These are phyloP conservation scores for Calephelis virginiensis DNA, from an alignment of 1,140 invertebrate species.

Conservation along the genomic window DNA sequence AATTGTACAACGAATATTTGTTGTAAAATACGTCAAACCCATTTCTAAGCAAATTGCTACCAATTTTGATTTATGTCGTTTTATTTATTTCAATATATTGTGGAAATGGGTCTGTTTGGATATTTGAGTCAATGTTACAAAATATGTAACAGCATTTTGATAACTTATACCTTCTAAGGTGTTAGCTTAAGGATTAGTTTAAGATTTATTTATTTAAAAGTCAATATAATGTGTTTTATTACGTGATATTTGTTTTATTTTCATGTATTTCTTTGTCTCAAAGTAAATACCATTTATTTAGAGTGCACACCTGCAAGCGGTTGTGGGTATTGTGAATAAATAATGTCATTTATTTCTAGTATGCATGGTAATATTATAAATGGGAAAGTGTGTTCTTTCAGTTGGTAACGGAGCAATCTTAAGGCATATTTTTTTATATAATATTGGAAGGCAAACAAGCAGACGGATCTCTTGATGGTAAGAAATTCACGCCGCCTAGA, in stretches of 20 bases:
- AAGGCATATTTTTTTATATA: too few species aligned
- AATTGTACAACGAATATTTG: not conserved
- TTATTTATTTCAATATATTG: slow-evolving; percentile 6
- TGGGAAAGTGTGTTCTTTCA: too few species aligned
- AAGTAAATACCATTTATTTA: too few species aligned
- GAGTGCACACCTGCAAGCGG: too few species aligned
- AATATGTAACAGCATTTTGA: slow-evolving; percentile 51
- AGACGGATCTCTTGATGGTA: too few species aligned
- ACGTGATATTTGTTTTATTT: slow-evolving; percentile 51
- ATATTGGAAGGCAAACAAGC: too few species aligned
- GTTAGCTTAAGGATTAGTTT: slow-evolving; percentile 58
- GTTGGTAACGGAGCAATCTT: too few species aligned
- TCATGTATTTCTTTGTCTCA: not conserved
- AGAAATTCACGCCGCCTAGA: too few species aligned
- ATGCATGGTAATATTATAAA: too few species aligned
- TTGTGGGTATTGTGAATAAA: too few species aligned
- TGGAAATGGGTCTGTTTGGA: not conserved
- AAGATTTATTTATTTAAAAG: slow-evolving; percentile 76
- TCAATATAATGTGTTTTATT: slow-evolving; percentile 77
- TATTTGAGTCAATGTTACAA: not conserved
- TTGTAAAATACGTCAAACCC: slow-evolving; percentile 2
- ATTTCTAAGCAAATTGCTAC: not conserved
- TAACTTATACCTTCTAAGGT: slow-evolving; percentile 52
- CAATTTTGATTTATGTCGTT: slow-evolving; percentile 7
- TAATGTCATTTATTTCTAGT: too few species aligned